Base-by-base conservation (phyloP, 2,797 vertebrate genomes). In the Pteronotus mesoamericanus region DNA sequence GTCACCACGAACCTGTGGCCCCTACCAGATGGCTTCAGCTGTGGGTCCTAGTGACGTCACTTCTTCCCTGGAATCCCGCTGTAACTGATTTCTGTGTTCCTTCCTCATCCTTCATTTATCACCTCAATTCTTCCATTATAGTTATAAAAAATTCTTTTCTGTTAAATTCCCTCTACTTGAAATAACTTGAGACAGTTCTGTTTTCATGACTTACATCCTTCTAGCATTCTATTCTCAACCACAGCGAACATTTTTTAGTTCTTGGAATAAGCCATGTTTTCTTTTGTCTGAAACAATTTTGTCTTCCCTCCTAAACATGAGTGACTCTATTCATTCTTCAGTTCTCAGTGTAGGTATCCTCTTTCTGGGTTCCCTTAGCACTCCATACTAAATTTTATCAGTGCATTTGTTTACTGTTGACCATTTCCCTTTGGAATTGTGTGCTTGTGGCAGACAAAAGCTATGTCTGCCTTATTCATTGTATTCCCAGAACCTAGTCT, bases 101-200 rank as follows among this genome's bases (percentile, higher is more conserved):
- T 85, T 34, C 51, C 8, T 29, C 10, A 87, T 57, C 42, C 12
- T 77, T 48, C 77, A 51, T 78, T 83, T 84, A 29, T 64, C 59
- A 85, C 93, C 16, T 75, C 82, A 72, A 55, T 14, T n/a, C 32
- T 85, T 85, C 69, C 16, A n/a, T 71, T n/a, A 37, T 42, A 71
- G n/a, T 39, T 80, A 21, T 89, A 89, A 75, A 89, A 55, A 3
- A 59, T 46, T 74, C 29, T 29, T 42, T 39, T 34, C 74, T n/a
- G 48, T 66, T 87, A 72, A 75, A 46, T 94, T 83, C 90, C n/a
- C 22, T 82, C 61, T 68, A 32, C 42, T 94, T 89, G 72, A 89
- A 80, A 83, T 82, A 79, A 19, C 86, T 74, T 32, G n/a, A 91
- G n/a, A 94, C 51, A 21, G 37, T 71, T 93, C 66, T 69, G 12